Evolutionary conservation across 1,140 invertebrate genomes (phyloP).

Genomic region (Globodera ellingtonae): DNA sequence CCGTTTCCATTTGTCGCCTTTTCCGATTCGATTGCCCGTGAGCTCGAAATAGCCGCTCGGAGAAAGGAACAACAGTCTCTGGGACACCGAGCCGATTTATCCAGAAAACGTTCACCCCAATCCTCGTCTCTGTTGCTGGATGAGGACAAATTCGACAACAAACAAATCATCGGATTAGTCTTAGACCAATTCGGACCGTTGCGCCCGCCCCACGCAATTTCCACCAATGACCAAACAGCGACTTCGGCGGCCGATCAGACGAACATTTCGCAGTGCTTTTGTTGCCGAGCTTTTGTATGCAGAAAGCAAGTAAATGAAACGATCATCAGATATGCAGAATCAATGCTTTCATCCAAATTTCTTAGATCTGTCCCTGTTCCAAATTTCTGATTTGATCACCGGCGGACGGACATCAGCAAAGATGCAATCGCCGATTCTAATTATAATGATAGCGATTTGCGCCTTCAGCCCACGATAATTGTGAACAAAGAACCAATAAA

Average conservation of each 20-base stretch:
- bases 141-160: background rate
- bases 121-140: background rate
- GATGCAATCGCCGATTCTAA: background rate
- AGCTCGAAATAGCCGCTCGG: background rate
- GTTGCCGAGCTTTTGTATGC: slow-evolving; percentile 6
- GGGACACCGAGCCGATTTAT: background rate
- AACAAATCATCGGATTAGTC: background rate
- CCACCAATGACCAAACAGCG: background rate
- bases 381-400: background rate
- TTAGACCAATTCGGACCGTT: background rate
- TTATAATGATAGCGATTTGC: background rate
- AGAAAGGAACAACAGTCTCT: too few relatives aligned
- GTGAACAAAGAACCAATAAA: too few relatives aligned
- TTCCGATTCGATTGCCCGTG: background rate
- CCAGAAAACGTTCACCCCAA: background rate
- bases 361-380: background rate
- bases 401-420: too few relatives aligned
- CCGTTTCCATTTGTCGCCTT: background rate
- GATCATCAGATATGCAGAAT: background rate
- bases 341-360: background rate
- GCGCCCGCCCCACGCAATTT: background rate
- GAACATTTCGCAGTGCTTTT: slow-evolving; percentile 1
- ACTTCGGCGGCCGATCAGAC: background rate
- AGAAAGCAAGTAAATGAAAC: slow-evolving; percentile 11
- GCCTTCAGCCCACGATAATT: too few relatives aligned